Base-by-base conservation (phyloP, 2,888 invertebrate genomes). In the Penaeus monodon region DNA sequence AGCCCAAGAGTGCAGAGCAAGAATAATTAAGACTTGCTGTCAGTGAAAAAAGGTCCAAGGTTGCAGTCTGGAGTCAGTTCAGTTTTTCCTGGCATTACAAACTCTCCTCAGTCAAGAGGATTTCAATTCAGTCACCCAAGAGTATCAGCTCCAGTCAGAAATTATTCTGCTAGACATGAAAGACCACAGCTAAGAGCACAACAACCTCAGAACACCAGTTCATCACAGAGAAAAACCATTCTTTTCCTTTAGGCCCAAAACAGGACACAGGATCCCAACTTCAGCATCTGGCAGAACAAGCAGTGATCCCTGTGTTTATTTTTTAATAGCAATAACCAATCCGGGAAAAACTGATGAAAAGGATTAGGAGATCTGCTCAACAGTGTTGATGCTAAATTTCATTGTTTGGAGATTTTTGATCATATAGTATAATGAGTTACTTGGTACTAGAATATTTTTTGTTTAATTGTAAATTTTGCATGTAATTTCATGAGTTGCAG, bases 331-430 rank as follows among this genome's bases (percentile, higher is more conserved):
- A 65, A 84, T n/a, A 33, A 6, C 2, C n/a, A 63, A 68, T 38
- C 7, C 76, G 33, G 49, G n/a, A n/a, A n/a, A 79, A 64, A 29
- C 66, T 20, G 85, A 85, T 44, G 85, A 85, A 65, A 70, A 79
- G 29, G 81, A 85, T 85, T 64, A 76, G n/a, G 33, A 38, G 81
- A 85, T 38, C 76, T 85, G 64, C 49, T 85, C 20, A 73, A 66
- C 63, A 73, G 74, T 2, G 65, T 85, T 49, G 85, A 85, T 76
- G 57, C 65, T 57, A 81, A 85, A 65, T 85, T n/a, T n/a, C 85
- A 74, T 66, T 85, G 17, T 85, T 85, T 81, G 85, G 76, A 14
- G 85, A 85, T 81, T 85, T 85, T 65, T 81, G 49, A 65, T 17
- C 44, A 10, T 29, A 44, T 7, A 70, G 33, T 57, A 24, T 4